These are phyloP conservation scores for Lutjanus campechanus DNA, from an alignment of 2,797 vertebrate species.

Conservation along the genomic window DNA sequence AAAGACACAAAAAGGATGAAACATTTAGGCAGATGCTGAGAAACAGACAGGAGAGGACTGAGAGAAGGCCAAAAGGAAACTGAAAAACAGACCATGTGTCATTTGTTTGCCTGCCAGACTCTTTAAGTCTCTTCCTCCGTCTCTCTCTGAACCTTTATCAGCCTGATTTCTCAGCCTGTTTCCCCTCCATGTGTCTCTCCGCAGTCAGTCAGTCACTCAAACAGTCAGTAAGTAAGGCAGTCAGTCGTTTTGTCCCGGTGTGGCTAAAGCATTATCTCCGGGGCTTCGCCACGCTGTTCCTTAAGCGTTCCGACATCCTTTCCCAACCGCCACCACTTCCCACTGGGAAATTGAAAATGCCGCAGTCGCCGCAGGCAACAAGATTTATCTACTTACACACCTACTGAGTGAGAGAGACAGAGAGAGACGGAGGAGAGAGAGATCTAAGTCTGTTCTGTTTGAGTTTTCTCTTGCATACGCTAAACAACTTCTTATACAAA, in stretches of 20 bases:
- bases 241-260: conserved; percentile 74
- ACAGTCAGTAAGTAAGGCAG: conserved; percentile 68
- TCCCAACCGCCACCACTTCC: conserved; percentile 77
- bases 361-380: conserved; percentile 79
- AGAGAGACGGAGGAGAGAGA: conserved; percentile 27
- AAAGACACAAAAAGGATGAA: conserved; percentile 21
- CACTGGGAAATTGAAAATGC: conserved; percentile 86
- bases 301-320: conserved; percentile 81
- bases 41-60: conserved; percentile 83
- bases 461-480: conserved; percentile 20
- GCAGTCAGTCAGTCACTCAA: conserved; percentile 63
- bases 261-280: conserved; percentile 84
- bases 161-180: conserved; percentile 63
- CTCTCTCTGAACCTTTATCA: conserved; percentile 78
- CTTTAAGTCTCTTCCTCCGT: conserved; percentile 84
- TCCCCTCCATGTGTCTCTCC: conserved; percentile 16
- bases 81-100: conserved; percentile 16
- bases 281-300: conserved; percentile 81
- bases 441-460: conserved; percentile 39
- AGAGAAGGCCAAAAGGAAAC: conserved; percentile 13
- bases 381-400: conserved; percentile 85
- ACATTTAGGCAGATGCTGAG: conserved; percentile 80
- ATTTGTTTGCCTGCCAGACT: conserved; percentile 74
- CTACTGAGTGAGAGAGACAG: conserved; percentile 75
- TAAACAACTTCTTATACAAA: conserved; percentile 28